Evolutionary conservation across 2,797 vertebrate genomes (phyloP).

Genomic region (Catharus ustulatus): DNA sequence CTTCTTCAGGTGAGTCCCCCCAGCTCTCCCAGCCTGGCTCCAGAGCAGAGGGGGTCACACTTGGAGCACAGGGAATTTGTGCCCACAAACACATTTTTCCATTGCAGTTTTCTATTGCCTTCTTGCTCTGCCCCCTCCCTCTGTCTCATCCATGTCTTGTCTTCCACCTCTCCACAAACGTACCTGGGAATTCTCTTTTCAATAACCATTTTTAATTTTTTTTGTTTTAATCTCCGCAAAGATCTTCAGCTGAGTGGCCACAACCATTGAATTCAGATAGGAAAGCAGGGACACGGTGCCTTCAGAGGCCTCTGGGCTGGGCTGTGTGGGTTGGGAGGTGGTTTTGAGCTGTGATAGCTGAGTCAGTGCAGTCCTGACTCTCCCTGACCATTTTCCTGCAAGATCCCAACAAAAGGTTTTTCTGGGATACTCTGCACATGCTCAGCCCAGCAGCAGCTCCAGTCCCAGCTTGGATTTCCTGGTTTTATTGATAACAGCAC

Average conservation of each 20-base stretch:
- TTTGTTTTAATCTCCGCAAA: neutral
- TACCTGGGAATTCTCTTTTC: neutral
- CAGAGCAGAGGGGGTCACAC: neutral
- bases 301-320: fast-evolving
- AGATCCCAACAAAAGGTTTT: neutral
- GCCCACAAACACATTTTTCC: neutral
- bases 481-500: neutral
- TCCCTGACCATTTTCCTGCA: neutral
- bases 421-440: neutral
- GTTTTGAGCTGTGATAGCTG: neutral
- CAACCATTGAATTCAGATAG: fast-evolving
- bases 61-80: neutral
- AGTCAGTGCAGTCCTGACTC: fast-evolving
- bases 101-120: neutral
- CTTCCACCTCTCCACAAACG: neutral
- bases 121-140: neutral
- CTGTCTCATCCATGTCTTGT: neutral
- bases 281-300: fast-evolving
- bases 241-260: neutral
- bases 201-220: too few relatives aligned
- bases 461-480: neutral
- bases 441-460: neutral
- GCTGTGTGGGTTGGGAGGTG: neutral
- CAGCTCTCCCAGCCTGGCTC: neutral
- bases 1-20: neutral